These are phyloP conservation scores for Caranx melampygus DNA, from an alignment of 2,113 vertebrate species.

Conservation along the genomic window DNA sequence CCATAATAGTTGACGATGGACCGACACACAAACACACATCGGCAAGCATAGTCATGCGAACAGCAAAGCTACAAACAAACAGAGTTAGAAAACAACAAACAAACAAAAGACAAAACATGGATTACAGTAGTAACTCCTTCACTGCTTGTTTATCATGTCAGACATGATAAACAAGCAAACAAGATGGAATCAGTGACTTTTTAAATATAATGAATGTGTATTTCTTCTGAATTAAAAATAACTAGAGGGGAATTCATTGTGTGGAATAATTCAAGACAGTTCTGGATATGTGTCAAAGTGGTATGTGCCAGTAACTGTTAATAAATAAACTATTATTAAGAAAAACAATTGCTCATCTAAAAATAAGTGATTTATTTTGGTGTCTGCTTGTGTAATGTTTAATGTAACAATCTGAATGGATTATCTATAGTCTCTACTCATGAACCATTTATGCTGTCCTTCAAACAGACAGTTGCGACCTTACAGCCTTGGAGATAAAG, in stretches of 20 bases:
- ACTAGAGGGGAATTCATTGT: not conserved
- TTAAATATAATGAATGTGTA: not conserved
- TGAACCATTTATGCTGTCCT: slow-evolving; percentile 11
- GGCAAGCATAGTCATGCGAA: not conserved
- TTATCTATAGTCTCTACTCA: slow-evolving; percentile 3
- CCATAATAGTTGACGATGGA: not conserved
- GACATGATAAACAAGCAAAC: no score
- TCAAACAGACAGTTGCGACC: slow-evolving; percentile 19
- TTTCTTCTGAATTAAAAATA: no score
- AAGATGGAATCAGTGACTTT: not conserved
- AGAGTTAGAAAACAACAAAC: not conserved
- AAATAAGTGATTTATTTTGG: not conserved
- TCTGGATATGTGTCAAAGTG: not conserved
- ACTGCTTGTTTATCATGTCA: not conserved
- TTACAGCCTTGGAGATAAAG: slow-evolving; percentile 13
- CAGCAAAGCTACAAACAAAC: not conserved
- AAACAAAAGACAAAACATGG: not conserved
- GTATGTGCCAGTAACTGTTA: no score
- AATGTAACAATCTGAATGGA: slow-evolving; percentile 18
- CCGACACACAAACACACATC: not conserved
- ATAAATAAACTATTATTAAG: no score
- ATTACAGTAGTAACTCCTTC: not conserved
- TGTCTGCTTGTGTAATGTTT: not conserved
- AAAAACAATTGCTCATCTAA: not conserved
- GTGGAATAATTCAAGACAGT: not conserved